These are phyloP conservation scores for Pyrocoelia pectoralis DNA, from an alignment of 2,888 invertebrate genomes.

Conservation along the genomic window DNA sequence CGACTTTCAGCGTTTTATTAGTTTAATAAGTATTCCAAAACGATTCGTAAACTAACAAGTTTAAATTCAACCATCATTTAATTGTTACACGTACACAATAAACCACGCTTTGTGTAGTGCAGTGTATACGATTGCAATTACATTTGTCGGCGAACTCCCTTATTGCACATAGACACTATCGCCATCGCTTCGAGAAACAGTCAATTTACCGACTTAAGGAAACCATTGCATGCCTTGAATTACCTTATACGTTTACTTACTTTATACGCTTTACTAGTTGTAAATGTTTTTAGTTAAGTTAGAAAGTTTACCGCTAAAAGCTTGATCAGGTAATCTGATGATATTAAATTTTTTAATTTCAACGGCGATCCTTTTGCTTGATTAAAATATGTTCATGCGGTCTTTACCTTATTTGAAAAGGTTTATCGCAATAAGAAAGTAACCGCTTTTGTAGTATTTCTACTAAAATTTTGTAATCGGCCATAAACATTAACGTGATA, in stretches of 20 bases:
- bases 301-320: background rate
- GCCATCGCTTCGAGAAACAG: constrained; percentile 35
- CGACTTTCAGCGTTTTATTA: background rate
- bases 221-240: constrained; percentile 40
- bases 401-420: too few relatives aligned
- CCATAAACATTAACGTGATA: too few relatives aligned
- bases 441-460: too few relatives aligned
- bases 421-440: too few relatives aligned
- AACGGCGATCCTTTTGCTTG: too few relatives aligned
- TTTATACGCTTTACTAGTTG: background rate
- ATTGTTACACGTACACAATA: too few relatives aligned
- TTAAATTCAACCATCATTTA: too few relatives aligned
- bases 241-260: constrained; percentile 30
- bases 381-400: too few relatives aligned
- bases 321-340: background rate
- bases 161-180: constrained; percentile 24
- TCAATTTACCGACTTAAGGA: constrained; percentile 37
- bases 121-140: constrained; percentile 27
- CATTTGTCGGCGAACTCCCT: constrained; percentile 31
- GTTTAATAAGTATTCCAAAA: background rate
- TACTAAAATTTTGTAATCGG: too few relatives aligned
- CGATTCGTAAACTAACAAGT: background rate
- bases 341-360: too few relatives aligned
- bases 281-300: background rate
- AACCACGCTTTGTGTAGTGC: constrained; percentile 1